These are phyloP conservation scores for Chlorops oryzae DNA, from an alignment of 1,140 invertebrate genomes.

Conservation along the genomic window DNA sequence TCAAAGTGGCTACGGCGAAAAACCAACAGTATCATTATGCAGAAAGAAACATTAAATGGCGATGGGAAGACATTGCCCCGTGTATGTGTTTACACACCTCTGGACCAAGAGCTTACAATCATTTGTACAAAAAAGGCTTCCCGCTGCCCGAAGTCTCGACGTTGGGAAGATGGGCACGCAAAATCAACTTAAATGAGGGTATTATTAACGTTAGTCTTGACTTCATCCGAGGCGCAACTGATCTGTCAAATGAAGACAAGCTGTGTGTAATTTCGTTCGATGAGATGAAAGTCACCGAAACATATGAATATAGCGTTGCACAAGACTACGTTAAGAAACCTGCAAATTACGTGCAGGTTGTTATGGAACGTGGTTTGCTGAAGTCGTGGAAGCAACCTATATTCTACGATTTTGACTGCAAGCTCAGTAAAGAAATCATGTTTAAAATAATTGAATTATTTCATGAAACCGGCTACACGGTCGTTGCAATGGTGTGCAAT, in stretches of 20 bases:
- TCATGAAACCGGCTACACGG: no score
- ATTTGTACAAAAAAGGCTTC: slow-evolving; percentile 1
- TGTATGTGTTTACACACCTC: slow-evolving; percentile 1
- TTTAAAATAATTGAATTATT: no score
- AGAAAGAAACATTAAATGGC: not conserved
- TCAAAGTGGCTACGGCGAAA: no score
- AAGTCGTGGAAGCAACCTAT: slow-evolving; percentile 40
- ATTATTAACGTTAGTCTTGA: not conserved
- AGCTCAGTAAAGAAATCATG: no score
- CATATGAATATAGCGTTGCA: not conserved
- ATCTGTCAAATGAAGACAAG: not conserved
- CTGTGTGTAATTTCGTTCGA: slow-evolving; percentile 4
- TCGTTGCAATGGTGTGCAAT: slow-evolving; percentile 1
- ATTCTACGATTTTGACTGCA: slow-evolving; percentile 31
- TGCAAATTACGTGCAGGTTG: slow-evolving; percentile 12
- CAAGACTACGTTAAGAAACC: not conserved
- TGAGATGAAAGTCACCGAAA: slow-evolving; percentile 6
- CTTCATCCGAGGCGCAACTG: not conserved
- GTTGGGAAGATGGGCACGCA: not conserved
- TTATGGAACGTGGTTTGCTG: slow-evolving; percentile 19
- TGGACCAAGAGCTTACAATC: slow-evolving; percentile 6
- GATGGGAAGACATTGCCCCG: slow-evolving; percentile 5
- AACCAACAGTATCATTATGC: no score
- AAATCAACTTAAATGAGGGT: not conserved
- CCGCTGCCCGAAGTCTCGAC: slow-evolving; percentile 1